Evolutionary conservation across 2,113 vertebrate genomes (phyloP).

Genomic region (Perognathus longimembris): DNA sequence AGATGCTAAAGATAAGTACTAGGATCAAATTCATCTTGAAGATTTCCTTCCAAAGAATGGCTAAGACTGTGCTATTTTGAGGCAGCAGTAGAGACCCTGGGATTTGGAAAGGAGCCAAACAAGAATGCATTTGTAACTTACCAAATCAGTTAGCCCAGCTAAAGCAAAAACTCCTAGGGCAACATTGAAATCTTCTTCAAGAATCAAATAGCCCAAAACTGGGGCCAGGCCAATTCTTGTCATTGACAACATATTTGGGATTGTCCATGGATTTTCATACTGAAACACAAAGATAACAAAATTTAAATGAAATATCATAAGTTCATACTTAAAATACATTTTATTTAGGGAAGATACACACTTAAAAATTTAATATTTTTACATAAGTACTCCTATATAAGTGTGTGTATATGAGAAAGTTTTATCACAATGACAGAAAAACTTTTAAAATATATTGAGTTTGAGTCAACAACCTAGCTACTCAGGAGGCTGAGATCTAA

Average conservation of each 20-base stretch:
- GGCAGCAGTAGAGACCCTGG: background rate
- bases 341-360: background rate
- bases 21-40: background rate
- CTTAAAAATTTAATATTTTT: conserved; percentile 27
- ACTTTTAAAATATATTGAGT: too few species aligned
- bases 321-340: conserved; percentile 1
- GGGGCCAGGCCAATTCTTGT: conserved; percentile 95
- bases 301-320: conserved; percentile 62
- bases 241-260: conserved; percentile 96
- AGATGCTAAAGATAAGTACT: conserved; percentile 21
- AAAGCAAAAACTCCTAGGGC: conserved; percentile 94
- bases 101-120: background rate
- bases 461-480: too few species aligned
- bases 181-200: conserved; percentile 93
- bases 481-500: too few species aligned
- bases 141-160: conserved; percentile 97
- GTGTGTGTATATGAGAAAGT: background rate
- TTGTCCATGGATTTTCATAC: conserved; percentile 99
- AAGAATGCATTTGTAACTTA: conserved; percentile 79
- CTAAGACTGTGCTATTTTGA: background rate
- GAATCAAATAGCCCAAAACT: conserved; percentile 94
- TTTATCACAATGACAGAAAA: background rate
- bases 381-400: background rate
- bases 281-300: conserved; percentile 78
- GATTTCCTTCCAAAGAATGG: conserved; percentile 18